Evolutionary conservation across 2,797 vertebrate genomes (phyloP), one percentile per base, ranked within the genome.

Genomic region (Manis pentadactyla): DNA sequence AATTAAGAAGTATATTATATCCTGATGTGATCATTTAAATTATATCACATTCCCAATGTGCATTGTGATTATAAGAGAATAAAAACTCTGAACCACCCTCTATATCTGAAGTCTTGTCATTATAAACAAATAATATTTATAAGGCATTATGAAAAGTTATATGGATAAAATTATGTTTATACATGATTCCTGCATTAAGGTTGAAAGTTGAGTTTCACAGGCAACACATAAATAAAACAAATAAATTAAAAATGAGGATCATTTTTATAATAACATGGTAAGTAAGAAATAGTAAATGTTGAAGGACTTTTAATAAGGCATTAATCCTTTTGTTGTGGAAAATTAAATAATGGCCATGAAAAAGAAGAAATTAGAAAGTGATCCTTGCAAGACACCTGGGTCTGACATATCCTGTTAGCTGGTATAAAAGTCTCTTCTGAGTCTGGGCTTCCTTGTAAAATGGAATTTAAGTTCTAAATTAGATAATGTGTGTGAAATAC

Each of bases 1-100:
- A 46, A 87, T 57, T 23, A 46, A 46, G 42, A 9, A 46, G 46
- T 51, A 57, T 31, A 34, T 66, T 66, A 31, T 66, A 46, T 90
- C 31, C 25, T 89, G 31, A 89, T 92, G 37, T 85, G 73, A 79
- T 94, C 74, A 94, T 78, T 96, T 94, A 90, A 79, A 59, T 78
- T 68, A 66, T 0, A 79, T 87, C 57, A 78, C 29, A 95, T 57
- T 82, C 23, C 21, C 15, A 74, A 57, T 37, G 14, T 74, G 51
- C 29, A 66, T 46, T 77, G 5, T 82, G 53, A 79, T 85, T 86
- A 73, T 25, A 69, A 37, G 39, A 69, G 29, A 82, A 87, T 89
- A 92, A 94, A 92, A 87, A 39, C 34, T 87, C 18, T 71, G 31
- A 78, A 27, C 17, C 23, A 87, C 8, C 10, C 10, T 92, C 17